phyloP scores from a whole-genome alignment of 2,888 invertebrate species.

The Pollenia griseotomentosa region DNA sequence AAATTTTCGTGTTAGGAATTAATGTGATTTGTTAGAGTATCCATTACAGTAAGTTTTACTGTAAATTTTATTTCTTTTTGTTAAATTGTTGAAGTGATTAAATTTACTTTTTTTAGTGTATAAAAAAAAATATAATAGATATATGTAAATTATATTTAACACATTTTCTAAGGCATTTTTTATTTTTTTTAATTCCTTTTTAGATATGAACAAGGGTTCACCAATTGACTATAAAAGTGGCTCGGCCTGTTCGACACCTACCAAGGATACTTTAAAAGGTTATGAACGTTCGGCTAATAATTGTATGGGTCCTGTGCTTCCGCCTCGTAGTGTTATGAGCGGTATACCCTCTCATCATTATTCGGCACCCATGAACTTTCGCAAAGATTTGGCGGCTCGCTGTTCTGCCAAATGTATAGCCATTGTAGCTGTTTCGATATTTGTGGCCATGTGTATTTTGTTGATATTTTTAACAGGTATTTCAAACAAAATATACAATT shows the following conservation, averaged over 20 bases:
- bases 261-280: constrained; percentile 88
- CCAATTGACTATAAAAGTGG: constrained; percentile 94
- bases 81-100: constrained; percentile 61
- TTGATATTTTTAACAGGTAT: constrained; percentile 95
- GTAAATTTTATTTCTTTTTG: constrained; percentile 25
- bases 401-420: constrained; percentile 97
- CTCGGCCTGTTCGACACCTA: constrained; percentile 94
- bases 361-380: constrained; percentile 93
- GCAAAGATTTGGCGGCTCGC: constrained; percentile 92
- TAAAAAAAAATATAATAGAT: no score
- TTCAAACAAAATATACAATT: constrained; percentile 60
- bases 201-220: constrained; percentile 95
- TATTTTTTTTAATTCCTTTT: constrained; percentile 27
- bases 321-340: constrained; percentile 87
- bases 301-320: constrained; percentile 89
- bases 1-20: constrained; percentile 70
- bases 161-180: neutral
- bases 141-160: no score
- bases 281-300: constrained; percentile 86
- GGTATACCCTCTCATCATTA: constrained; percentile 89
- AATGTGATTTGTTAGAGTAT: constrained; percentile 76
- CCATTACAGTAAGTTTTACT: constrained; percentile 11
- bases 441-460: constrained; percentile 92
- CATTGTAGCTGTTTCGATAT: constrained; percentile 93
- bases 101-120: constrained; percentile 71